Conservation (phyloP, 2,797 vertebrate species). For the Otus scops region DNA sequence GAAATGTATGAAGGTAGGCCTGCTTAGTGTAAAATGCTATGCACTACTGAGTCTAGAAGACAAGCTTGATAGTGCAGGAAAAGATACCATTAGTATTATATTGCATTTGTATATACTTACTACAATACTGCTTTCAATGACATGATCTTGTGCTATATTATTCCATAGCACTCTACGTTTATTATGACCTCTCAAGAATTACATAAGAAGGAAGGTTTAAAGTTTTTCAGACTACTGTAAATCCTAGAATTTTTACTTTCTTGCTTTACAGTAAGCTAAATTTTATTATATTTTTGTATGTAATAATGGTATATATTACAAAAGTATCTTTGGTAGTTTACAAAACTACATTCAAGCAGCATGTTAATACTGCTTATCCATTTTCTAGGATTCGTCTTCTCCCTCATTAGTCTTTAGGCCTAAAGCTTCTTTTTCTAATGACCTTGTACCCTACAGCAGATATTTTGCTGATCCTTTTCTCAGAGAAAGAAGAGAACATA, state of each 20-base stretch:
- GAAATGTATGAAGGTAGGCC: neutral
- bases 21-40: neutral
- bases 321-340: neutral
- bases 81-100: neutral
- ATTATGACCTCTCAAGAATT: neutral
- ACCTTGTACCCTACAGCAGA: neutral
- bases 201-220: neutral
- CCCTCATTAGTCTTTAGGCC: neutral
- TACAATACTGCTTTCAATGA: neutral
- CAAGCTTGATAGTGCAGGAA: neutral
- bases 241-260: neutral
- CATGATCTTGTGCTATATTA: neutral
- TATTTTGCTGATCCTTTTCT: conserved; percentile 46
- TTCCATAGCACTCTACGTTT: neutral
- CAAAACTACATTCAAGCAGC: neutral
- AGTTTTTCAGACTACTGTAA: neutral
- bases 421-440: conserved; percentile 15
- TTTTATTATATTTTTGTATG: neutral
- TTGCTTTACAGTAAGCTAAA: neutral
- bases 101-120: neutral
- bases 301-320: neutral
- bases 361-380: neutral
- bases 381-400: neutral
- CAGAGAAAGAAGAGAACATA: conserved; percentile 22
- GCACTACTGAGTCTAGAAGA: neutral